These are phyloP conservation scores for Pherbina coryleti DNA, from an alignment of 2,888 invertebrate genomes.

Conservation along the genomic window DNA sequence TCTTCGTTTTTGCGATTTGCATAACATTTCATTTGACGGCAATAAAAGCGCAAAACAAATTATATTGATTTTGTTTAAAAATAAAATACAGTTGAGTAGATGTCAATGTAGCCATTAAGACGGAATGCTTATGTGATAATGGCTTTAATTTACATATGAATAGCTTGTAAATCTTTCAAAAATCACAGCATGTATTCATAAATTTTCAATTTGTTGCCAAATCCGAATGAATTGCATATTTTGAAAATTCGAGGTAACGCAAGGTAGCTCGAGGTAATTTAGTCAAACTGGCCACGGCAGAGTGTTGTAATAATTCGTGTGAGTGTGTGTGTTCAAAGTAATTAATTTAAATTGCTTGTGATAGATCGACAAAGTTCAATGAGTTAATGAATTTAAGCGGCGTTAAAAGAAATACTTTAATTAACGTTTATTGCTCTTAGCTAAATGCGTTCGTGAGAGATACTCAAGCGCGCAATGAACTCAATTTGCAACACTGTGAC, in stretches of 20 bases:
- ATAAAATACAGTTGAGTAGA: not conserved
- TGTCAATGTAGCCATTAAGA: not conserved
- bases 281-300: too few species aligned
- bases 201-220: not conserved
- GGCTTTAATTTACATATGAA: not conserved
- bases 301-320: too few species aligned
- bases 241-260: not conserved
- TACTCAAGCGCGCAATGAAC: too few species aligned
- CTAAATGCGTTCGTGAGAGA: not conserved
- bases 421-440: not conserved
- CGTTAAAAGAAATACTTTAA: not conserved
- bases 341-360: too few species aligned
- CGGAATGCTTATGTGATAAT: not conserved
- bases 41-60: not conserved
- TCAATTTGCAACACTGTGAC: too few species aligned
- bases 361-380: not conserved
- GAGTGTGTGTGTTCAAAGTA: too few species aligned
- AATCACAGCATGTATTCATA: not conserved
- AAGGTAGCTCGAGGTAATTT: too few species aligned
- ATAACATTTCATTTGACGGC: not conserved
- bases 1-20: too few species aligned
- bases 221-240: not conserved
- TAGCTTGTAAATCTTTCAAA: not conserved
- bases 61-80: not conserved
- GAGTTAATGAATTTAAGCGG: not conserved